Evolutionary conservation across 1,140 invertebrate genomes (phyloP), one percentile per base, ranked within the genome.

Genomic region (Apis florea): DNA sequence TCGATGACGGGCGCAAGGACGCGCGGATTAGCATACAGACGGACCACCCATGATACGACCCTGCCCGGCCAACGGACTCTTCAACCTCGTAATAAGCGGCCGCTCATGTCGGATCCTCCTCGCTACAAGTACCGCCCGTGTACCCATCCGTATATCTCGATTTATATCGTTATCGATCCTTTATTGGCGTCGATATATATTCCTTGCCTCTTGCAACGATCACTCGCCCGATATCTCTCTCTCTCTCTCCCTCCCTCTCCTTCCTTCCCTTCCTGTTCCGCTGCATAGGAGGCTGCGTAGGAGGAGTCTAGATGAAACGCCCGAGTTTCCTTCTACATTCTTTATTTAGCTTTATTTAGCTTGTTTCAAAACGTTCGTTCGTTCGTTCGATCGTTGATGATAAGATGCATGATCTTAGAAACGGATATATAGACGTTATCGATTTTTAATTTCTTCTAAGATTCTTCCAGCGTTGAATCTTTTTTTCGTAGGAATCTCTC

Each of bases 111-210:
- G 88, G 87, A 90, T 91, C 88, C 90, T 84, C 86, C 76, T 77
- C 83, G 88, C 4, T 92, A 93, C 92, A 93, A 91, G 92, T 88
- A 88, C 89, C 89, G 91, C 86, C 86, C 92, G 89, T 93, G 92
- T 93, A 92, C 85, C 92, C 92, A 93, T 93, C 92, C 88, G 89
- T 92, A 90, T 89, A 91, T 93, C 90, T 92, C 92, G 92, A 93
- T 93, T 93, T 93, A 93, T 93, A 92, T 90, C 90, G 92, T 92
- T 93, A 92, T 92, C 90, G 92, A 90, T 92, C 92, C 91, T 91
- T 91, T 93, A 93, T 92, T 92, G 92, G 89, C 92, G 88, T 91
- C 89, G 84, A 91, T 90, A 91, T 89, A 87, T 91, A 90, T 90
- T 90, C 90, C 82, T 79, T 82, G 79, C 69, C 89, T 83, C 83